A percentile compares a stretch with the other conserved stretches of the same genome.
These are phyloP conservation scores for Tinamus major DNA, from an alignment of 2,797 vertebrate species.

Conservation along the genomic window DNA sequence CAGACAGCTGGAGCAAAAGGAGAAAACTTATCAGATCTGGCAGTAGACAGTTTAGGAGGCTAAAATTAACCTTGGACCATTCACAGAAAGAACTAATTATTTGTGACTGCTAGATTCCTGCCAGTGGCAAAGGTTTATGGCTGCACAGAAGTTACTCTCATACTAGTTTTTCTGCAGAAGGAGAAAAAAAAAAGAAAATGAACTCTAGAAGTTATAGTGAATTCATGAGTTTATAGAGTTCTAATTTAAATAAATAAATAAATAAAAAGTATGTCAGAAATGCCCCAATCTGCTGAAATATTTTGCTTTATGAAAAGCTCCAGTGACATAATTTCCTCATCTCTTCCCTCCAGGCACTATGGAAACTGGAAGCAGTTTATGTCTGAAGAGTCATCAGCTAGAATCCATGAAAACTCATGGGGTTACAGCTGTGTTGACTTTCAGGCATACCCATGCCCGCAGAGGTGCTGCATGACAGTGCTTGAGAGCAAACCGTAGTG, in stretches of 20 bases:
- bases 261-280: neutral
- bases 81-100: slow-evolving; percentile 73
- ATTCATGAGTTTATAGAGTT: neutral
- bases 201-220: neutral
- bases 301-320: neutral
- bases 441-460: neutral
- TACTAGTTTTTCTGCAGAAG: neutral
- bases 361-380: neutral
- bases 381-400: neutral
- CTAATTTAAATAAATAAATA: neutral
- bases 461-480: neutral
- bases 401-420: neutral
- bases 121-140: slow-evolving; percentile 66
- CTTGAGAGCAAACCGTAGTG: neutral
- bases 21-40: slow-evolving; percentile 72
- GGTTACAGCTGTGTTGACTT: neutral
- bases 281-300: neutral
- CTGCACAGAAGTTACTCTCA: slow-evolving; percentile 34
- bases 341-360: neutral
- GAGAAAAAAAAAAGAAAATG: neutral
- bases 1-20: slow-evolving; percentile 65
- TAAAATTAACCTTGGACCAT: slow-evolving; percentile 77
- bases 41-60: slow-evolving; percentile 71
- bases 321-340: neutral
- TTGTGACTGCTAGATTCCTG: slow-evolving; percentile 74